Evolutionary conservation across 2,888 invertebrate species (phyloP).

Genomic region (Phrixothrix hirtus): DNA sequence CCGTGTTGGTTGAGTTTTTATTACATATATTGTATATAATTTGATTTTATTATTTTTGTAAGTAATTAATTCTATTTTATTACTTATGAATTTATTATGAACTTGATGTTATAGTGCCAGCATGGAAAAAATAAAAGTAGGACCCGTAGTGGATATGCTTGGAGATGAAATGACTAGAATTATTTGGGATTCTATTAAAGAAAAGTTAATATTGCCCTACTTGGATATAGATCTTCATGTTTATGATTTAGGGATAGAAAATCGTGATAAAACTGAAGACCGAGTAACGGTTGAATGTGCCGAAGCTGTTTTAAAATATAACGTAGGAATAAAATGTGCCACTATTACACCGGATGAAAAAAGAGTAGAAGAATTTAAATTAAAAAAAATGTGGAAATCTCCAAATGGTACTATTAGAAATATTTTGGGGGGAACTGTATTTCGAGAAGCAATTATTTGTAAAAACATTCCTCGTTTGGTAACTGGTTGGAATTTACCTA

Average conservation of each 20-base stretch:
- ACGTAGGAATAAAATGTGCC: constrained; percentile 98
- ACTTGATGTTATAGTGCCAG: no score
- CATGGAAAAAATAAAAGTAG: constrained; percentile 72
- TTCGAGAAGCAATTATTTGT: constrained; percentile 86
- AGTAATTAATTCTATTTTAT: no score
- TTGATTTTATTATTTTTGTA: no score
- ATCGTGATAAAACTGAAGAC: constrained; percentile 91
- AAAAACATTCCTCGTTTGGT: constrained; percentile 95
- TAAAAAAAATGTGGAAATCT: constrained; percentile 90
- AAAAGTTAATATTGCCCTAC: constrained; percentile 94
- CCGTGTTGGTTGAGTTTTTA: no score
- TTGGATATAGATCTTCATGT: constrained; percentile 92
- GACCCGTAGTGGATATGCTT: constrained; percentile 88
- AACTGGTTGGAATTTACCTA: constrained; percentile 92
- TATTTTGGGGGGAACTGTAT: constrained; percentile 79
- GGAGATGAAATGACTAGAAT: constrained; percentile 98
- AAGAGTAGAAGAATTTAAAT: constrained; percentile 86
- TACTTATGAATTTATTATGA: no score
- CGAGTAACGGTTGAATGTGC: constrained; percentile 97
- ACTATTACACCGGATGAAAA: constrained; percentile 98
- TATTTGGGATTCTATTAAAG: constrained; percentile 97
- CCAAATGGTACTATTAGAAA: constrained; percentile 89
- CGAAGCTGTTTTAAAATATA: constrained; percentile 93
- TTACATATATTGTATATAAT: no score
- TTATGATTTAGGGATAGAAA: constrained; percentile 93